Evolutionary conservation across 1,140 invertebrate genomes (phyloP), one percentile per base, ranked within the genome.

Genomic region (Probaryconus sp.): DNA sequence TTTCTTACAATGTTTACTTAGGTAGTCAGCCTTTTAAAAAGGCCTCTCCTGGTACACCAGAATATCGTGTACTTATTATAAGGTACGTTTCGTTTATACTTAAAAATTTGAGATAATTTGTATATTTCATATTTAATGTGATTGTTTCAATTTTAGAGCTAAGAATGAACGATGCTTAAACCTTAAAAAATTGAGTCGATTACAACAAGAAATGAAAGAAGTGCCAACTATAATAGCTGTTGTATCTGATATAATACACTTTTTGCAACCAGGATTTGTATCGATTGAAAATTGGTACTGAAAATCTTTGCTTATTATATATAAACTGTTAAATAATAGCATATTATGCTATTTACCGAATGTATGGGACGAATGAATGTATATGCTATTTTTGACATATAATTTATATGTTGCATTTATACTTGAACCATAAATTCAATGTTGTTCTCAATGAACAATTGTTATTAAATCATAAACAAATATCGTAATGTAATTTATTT

Each of bases 1-100:
- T 87, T 50, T 87, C 84, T 0, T 88, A 87, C 14, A 87, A 87
- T n/a, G 79, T 87, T 50, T 87, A 84, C 48, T 76, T 75, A 0
- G 80, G 65, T 51, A 80, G 40, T 21, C 80, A 81, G 16, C 78
- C 78, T 35, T 88, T 79, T 31, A 84, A 56, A 69, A 88, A 88
- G 51, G 11, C 77, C 0, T 79, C 72, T 51, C 87, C 85, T 38
- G 87, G 87, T 9, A 64, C 63, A 5, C 84, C 87, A 1, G 63
- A 81, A 18, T 87, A 79, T 28, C 79, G 81, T 17, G 13, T 88
- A 20, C 79, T 83, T 24, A 61, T 88, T 7, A 76, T 83, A 55
- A 85, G 81, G 87, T 88, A 56, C 5, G 9, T 40, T 18, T 26
- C 31, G 18, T 26, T 10, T 30, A 30, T 6, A 14, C 4, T 24